Percentiles rank a stretch among this genome's conserved stretches.
phyloP scores from a whole-genome alignment of 2,888 invertebrate species.

The Siphlonurus alternatus region DNA sequence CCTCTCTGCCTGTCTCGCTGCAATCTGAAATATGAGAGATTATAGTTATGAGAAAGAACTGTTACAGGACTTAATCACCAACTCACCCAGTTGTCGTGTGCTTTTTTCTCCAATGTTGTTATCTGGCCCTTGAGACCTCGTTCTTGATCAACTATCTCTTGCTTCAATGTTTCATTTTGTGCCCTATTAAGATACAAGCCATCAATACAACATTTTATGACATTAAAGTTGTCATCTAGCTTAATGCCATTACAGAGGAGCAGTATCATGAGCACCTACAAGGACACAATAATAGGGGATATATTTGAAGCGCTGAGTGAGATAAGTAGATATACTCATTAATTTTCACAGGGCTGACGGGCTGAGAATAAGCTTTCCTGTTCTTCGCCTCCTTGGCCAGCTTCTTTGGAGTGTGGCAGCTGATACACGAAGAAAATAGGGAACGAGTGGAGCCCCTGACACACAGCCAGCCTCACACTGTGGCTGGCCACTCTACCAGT shows the following conservation, averaged over 20 bases:
- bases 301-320: too few relatives aligned
- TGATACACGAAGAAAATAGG: neutral
- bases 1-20: constrained; percentile 62
- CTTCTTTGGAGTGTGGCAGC: neutral
- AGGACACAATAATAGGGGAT: too few relatives aligned
- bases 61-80: constrained; percentile 12
- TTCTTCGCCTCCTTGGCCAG: neutral
- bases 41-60: constrained; percentile 5
- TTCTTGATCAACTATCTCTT: constrained; percentile 76
- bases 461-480: neutral
- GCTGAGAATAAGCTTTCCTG: neutral
- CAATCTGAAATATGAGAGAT: constrained; percentile 31
- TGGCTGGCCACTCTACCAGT: neutral
- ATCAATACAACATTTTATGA: neutral
- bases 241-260: neutral
- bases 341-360: neutral
- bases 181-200: constrained; percentile 30
- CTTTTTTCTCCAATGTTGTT: constrained; percentile 61
- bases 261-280: too few relatives aligned
- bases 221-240: neutral
- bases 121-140: constrained; percentile 50
- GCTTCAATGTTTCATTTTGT: constrained; percentile 51
- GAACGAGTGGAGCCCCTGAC: neutral
- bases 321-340: neutral
- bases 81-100: constrained; percentile 64